These are phyloP conservation scores for Eustalomyia histrio DNA, from an alignment of 2,888 invertebrate genomes.

Conservation along the genomic window DNA sequence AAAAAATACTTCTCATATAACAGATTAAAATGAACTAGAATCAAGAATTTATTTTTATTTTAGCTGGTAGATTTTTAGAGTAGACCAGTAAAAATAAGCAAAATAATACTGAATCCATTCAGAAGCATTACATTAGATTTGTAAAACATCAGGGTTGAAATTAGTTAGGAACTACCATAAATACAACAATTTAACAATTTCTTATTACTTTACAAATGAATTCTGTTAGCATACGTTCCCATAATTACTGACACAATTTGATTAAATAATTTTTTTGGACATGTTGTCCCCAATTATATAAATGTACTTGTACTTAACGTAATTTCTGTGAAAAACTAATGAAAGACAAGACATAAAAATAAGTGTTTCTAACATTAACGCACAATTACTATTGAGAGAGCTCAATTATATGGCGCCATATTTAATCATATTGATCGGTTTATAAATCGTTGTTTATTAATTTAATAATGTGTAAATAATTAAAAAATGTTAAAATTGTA, in stretches of 20 bases:
- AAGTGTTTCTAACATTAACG: slow-evolving; percentile 24
- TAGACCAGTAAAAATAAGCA: no score
- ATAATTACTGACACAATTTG: slow-evolving; percentile 21
- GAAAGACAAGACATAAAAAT: background rate
- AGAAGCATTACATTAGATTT: no score
- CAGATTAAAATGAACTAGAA: no score
- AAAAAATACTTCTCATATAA: no score
- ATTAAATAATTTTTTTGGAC: slow-evolving; percentile 35
- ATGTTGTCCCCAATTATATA: slow-evolving; percentile 6
- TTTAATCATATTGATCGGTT: slow-evolving; percentile 35
- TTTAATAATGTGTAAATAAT: slow-evolving; percentile 1
- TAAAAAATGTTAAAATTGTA: background rate
- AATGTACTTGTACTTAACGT: slow-evolving; percentile 14
- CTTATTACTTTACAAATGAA: no score
- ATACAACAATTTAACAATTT: no score
- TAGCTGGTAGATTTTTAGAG: no score
- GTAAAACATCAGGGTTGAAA: no score
- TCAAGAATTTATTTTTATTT: no score
- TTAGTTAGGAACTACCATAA: no score
- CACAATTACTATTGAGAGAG: slow-evolving; percentile 29
- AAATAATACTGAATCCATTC: no score
- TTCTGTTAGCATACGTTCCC: slow-evolving; percentile 36
- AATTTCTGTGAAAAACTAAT: slow-evolving; percentile 22
- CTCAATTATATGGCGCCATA: slow-evolving; percentile 38
- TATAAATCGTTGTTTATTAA: slow-evolving; percentile 33